Conservation (phyloP, 2,888 invertebrate species). For the Carterocephalus palaemon region DNA sequence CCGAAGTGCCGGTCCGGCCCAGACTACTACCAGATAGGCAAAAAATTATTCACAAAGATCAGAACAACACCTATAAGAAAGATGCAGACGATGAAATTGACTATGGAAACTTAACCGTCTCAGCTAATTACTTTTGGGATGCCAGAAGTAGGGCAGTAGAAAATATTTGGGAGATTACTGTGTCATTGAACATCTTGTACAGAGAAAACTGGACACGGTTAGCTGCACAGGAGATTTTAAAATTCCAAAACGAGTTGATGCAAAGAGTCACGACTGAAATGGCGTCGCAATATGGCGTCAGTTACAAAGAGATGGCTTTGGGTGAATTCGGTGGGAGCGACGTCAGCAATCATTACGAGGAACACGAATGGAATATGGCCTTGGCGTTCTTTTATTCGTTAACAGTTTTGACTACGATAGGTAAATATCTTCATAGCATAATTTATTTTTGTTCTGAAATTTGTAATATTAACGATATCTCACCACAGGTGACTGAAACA, state of each 20-base stretch:
- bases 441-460: slow-evolving; percentile 1
- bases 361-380: slow-evolving; percentile 92
- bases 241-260: slow-evolving; percentile 90
- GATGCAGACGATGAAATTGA: slow-evolving; percentile 63
- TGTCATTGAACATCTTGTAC: slow-evolving; percentile 91
- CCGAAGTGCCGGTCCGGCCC: slow-evolving; percentile 74
- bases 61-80: slow-evolving; percentile 58
- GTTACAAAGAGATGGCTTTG: slow-evolving; percentile 74
- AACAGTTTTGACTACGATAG: slow-evolving; percentile 95
- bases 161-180: slow-evolving; percentile 95
- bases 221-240: slow-evolving; percentile 86
- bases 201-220: slow-evolving; percentile 93
- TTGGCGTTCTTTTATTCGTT: slow-evolving; percentile 96
- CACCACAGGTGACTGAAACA: too few relatives aligned
- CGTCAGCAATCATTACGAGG: slow-evolving; percentile 70
- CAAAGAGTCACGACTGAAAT: slow-evolving; percentile 89
- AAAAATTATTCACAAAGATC: slow-evolving; percentile 73
- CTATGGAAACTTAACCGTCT: slow-evolving; percentile 61
- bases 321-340: slow-evolving; percentile 66
- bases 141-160: slow-evolving; percentile 83
- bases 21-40: slow-evolving; percentile 73
- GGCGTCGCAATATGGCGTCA: slow-evolving; percentile 79
- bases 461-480: slow-evolving; percentile 3
- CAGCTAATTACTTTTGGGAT: slow-evolving; percentile 74
- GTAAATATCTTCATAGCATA: slow-evolving; percentile 71